Conservation (phyloP, 2,888 invertebrate species). For the Campoplex capitator region DNA sequence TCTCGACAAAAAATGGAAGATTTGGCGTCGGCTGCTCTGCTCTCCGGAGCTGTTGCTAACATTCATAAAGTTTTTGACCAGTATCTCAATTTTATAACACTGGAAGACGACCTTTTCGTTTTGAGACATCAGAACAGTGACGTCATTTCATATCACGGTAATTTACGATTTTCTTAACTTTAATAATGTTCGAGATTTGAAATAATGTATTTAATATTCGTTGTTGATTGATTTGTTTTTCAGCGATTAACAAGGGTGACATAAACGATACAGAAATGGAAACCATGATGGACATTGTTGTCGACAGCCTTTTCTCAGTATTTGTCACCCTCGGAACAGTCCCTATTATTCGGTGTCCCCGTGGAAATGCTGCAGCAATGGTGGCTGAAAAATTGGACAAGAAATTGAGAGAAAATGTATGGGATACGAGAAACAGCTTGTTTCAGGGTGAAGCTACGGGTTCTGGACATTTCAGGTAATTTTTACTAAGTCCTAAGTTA, state of each 20-base stretch:
- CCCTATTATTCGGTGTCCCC: slow-evolving; percentile 90
- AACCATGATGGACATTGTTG: slow-evolving; percentile 95
- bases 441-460: slow-evolving; percentile 95
- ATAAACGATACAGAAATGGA: slow-evolving; percentile 98
- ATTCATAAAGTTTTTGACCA: slow-evolving; percentile 99
- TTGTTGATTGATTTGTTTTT: slow-evolving; percentile 71
- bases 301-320: slow-evolving; percentile 98
- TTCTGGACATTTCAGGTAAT: slow-evolving; percentile 87
- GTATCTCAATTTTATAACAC: slow-evolving; percentile 98
- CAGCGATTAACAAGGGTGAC: slow-evolving; percentile 96
- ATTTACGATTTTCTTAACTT: slow-evolving; percentile 61
- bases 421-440: slow-evolving; percentile 98
- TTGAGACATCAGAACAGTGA: slow-evolving; percentile 97
- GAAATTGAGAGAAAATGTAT: slow-evolving; percentile 97
- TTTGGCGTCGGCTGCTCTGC: slow-evolving; percentile 95
- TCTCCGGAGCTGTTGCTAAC: slow-evolving; percentile 95
- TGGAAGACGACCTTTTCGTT: slow-evolving; percentile 99
- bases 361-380: slow-evolving; percentile 99
- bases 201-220: not conserved
- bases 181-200: not conserved
- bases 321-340: slow-evolving; percentile 97
- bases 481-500: not conserved
- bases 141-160: slow-evolving; percentile 96
- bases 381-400: slow-evolving; percentile 98
- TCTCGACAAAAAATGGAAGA: slow-evolving; percentile 97